Percentiles rank a stretch among this genome's conserved stretches.
phyloP scores from a whole-genome alignment of 2,888 invertebrate species.

The Clusia tigrina region DNA sequence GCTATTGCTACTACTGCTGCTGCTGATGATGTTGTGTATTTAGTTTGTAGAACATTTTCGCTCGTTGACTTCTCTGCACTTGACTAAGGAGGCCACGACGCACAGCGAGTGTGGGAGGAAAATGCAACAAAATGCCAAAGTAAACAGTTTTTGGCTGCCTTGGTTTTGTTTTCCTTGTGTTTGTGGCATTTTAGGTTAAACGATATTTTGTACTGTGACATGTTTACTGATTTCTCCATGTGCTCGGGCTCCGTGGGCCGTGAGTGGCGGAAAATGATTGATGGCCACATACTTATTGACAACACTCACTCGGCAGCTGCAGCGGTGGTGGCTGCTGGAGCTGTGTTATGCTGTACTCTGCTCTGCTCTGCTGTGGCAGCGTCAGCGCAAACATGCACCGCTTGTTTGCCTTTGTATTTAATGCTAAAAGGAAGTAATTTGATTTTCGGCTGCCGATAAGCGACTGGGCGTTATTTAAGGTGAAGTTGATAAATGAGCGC shows the following conservation, averaged over 20 bases:
- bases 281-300: constrained; percentile 60
- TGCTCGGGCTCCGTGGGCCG: constrained; percentile 30
- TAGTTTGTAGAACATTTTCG: constrained; percentile 37
- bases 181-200: constrained; percentile 50
- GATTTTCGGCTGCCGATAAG: constrained; percentile 33
- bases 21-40: constrained; percentile 35
- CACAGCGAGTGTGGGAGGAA: neutral
- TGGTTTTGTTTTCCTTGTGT: constrained; percentile 30
- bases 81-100: neutral
- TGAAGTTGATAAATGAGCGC: constrained; percentile 39
- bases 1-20: too few species aligned
- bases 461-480: constrained; percentile 36
- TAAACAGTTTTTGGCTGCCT: constrained; percentile 46
- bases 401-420: constrained; percentile 7
- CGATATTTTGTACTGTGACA: constrained; percentile 56
- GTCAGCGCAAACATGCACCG: constrained; percentile 16
- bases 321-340: neutral
- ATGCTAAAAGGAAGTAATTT: constrained; percentile 35
- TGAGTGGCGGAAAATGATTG: constrained; percentile 50
- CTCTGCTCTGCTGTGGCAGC: constrained; percentile 1
- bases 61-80: constrained; percentile 26
- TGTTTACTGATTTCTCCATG: constrained; percentile 54
- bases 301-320: constrained; percentile 29
- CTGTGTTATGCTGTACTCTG: too few species aligned
- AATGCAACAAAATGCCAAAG: constrained; percentile 32